A percentile compares a stretch with the other conserved stretches of the same genome.
Evolutionary conservation across 2,797 vertebrate genomes (phyloP).

Genomic region (Acanthis flammea): DNA sequence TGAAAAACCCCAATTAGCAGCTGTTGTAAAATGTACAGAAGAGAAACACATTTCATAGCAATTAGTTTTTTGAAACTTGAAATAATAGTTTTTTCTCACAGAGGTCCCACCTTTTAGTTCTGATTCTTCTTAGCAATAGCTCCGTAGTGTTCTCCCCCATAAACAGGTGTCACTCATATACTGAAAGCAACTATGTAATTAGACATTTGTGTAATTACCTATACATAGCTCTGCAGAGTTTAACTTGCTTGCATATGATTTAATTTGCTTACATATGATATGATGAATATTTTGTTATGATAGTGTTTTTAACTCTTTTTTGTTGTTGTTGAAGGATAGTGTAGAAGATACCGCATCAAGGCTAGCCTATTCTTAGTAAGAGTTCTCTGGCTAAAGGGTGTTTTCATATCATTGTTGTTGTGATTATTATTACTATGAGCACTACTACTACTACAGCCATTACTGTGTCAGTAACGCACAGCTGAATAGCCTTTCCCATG

Average conservation of each 20-base stretch:
- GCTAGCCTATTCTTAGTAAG: background rate
- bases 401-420: background rate
- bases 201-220: background rate
- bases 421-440: background rate
- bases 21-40: background rate
- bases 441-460: background rate
- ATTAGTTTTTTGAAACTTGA: accelerated
- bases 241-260: background rate
- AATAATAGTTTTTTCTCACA: background rate
- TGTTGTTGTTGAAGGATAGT: background rate
- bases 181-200: background rate
- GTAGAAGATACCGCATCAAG: background rate
- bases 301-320: background rate
- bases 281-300: background rate
- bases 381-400: background rate
- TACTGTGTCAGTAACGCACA: background rate
- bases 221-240: background rate
- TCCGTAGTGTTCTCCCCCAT: background rate
- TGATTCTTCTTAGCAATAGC: background rate
- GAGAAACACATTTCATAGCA: background rate
- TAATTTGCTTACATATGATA: background rate
- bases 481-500: background rate
- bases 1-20: background rate
- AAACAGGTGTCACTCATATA: background rate
- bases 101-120: background rate